Evolutionary conservation across 2,888 invertebrate genomes (phyloP).

Genomic region (Limnephilus rhombicus): DNA sequence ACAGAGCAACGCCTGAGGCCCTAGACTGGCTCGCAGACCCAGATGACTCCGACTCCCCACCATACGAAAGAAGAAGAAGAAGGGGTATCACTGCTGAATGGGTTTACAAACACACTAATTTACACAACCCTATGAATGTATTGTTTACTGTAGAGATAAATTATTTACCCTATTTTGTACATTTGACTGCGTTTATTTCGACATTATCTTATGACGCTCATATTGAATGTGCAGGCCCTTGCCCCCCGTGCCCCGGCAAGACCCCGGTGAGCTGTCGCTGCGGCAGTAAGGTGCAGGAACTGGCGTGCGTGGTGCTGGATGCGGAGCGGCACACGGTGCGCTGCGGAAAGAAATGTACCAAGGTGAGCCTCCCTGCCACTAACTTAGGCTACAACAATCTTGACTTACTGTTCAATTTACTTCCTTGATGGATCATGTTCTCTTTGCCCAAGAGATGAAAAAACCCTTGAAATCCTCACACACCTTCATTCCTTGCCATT

Average conservation of each 20-base stretch:
- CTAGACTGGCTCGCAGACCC: no score
- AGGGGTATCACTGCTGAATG: no score
- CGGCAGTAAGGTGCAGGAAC: constrained; percentile 89
- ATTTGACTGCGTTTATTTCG: no score
- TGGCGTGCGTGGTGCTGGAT: constrained; percentile 85
- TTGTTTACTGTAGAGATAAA: no score
- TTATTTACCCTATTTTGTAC: no score
- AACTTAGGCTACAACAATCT: not conserved
- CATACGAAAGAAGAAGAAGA: no score
- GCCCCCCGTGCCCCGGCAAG: constrained; percentile 87
- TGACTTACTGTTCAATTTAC: not conserved
- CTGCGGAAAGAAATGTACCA: constrained; percentile 94
- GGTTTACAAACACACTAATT: no score
- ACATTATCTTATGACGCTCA: constrained; percentile 69
- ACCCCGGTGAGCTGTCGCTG: constrained; percentile 91
- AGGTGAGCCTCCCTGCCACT: constrained; percentile 74
- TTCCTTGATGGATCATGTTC: not conserved
- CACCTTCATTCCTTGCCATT: not conserved
- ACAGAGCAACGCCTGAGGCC: no score
- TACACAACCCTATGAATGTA: no score
- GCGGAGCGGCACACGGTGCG: constrained; percentile 85
- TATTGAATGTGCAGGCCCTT: constrained; percentile 81
- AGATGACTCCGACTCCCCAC: no score
- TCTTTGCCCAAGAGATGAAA: not conserved
- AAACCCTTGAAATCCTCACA: not conserved